Evolutionary conservation across 2,797 vertebrate species (phyloP).

Genomic region (Margarornis squamiger): DNA sequence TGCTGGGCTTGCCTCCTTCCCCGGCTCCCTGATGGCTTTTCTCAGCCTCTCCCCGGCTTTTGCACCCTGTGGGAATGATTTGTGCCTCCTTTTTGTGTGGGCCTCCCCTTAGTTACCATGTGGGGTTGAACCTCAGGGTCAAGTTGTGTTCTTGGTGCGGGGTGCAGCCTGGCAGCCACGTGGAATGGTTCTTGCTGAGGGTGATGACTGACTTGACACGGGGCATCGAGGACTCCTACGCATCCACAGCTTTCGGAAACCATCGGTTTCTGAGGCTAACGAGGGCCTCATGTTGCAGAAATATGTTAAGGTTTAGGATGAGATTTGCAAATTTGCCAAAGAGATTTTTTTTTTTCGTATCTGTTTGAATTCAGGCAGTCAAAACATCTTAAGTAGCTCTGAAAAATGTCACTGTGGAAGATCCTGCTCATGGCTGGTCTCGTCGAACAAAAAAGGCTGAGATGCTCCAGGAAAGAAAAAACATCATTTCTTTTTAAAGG

Average conservation of each 20-base stretch:
- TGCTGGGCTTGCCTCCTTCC: background rate
- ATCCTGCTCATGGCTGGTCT: background rate
- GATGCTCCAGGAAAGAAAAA: background rate
- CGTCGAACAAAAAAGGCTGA: background rate
- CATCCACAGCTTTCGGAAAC: slow-evolving; percentile 18
- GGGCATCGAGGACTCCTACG: slow-evolving; percentile 12
- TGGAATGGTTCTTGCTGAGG: slow-evolving; percentile 38
- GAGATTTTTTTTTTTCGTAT: background rate
- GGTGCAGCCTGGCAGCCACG: background rate
- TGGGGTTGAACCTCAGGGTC: background rate
- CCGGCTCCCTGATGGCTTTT: fast-evolving
- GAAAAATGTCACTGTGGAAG: slow-evolving; percentile 43
- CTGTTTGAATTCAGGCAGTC: background rate
- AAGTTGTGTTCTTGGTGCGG: background rate
- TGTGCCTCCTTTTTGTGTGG: background rate
- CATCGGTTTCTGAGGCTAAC: background rate
- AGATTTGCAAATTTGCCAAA: slow-evolving; percentile 7
- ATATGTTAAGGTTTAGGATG: slow-evolving; percentile 2
- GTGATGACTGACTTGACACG: slow-evolving; percentile 14
- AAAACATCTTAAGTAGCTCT: slow-evolving; percentile 11
- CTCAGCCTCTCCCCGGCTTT: background rate
- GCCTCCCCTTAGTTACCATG: background rate
- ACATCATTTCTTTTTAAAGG: background rate
- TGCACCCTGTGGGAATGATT: fast-evolving
- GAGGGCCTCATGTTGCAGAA: background rate